phyloP scores from a whole-genome alignment of 1,140 invertebrate species.

The Caenorhabditis latens region DNA sequence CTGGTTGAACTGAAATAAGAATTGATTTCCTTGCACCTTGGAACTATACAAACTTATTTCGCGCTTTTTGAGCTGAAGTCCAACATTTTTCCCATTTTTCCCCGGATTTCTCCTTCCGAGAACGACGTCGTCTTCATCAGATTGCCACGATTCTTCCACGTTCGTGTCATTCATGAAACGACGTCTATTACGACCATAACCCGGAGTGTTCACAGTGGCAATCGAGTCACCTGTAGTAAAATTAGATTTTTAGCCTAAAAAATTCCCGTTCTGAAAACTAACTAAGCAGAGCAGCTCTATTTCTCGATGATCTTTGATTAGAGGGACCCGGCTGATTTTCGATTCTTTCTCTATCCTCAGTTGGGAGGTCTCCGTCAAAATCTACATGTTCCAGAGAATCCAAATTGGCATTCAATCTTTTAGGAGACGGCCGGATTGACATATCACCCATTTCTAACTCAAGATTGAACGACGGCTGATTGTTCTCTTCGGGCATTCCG shows the following conservation, averaged over 20 bases:
- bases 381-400: no score
- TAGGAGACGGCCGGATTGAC: no score
- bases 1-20: slow-evolving; percentile 4
- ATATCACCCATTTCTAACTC: no score
- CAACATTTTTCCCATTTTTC: not conserved
- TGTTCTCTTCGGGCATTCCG: no score
- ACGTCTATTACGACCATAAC: not conserved
- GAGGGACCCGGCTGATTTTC: no score
- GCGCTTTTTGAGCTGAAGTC: slow-evolving; percentile 2
- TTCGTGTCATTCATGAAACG: not conserved
- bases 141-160: not conserved
- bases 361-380: no score
- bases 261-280: not conserved
- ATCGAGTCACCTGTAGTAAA: slow-evolving; percentile 20
- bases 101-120: not conserved
- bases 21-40: no score
- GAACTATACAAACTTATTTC: not conserved
- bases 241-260: not conserved
- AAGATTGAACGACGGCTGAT: no score
- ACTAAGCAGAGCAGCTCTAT: not conserved
- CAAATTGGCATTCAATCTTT: no score
- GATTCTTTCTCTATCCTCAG: no score
- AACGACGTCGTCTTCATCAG: not conserved
- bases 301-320: not conserved
- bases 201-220: not conserved